Base-by-base conservation (phyloP, 1,140 invertebrate species). In the Macrobrachium nipponense region DNA sequence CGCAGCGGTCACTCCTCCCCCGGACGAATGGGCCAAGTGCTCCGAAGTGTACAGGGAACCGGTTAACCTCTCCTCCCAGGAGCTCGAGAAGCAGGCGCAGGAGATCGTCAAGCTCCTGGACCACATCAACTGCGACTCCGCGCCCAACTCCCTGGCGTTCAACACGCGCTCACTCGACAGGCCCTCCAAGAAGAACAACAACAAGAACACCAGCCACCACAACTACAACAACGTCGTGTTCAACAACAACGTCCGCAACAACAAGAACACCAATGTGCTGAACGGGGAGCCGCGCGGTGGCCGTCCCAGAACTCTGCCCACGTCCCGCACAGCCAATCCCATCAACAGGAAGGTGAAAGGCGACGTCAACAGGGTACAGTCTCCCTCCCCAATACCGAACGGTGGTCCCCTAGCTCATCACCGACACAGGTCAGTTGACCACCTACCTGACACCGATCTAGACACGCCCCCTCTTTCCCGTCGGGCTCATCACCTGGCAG, bases 21-120 rank as follows among this genome's bases (percentile, higher is more conserved):
- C 90, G 91, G 91, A 89, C 92, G 91, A 90, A 89, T 93, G 89
- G 91, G 92, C 89, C 91, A 91, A 86, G 92, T 91, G 87, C 92
- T 93, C 73, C 4, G 62, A 68, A 11, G 92, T 95, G 20, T 93
- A 93, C 90, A 94, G 94, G 89, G 94, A 95, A 91, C 93, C 94
- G 77, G 93, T 94, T 87, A 92, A 92, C 80, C 92, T 93, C 83
- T 64, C 87, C 7, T 94, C 94, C 77, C 93, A 94, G 90, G 91
- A 89, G 79, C 72, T 89, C 20, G 86, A 94, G 89, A 93, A 95
- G 89, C 91, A 95, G 61, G 94, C 93, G 18, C 92, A 94, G 89
- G 94, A 95, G 91, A 94, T 95, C n/a, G 93, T 94, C 70, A 92
- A 92, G 89, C 94, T 95, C 15, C 91, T 95, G 36, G 92, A 93